Percentiles rank a stretch among this genome's conserved stretches.
These are phyloP conservation scores for Acanthoscelides obtectus DNA, from an alignment of 2,888 invertebrate genomes.

Conservation along the genomic window DNA sequence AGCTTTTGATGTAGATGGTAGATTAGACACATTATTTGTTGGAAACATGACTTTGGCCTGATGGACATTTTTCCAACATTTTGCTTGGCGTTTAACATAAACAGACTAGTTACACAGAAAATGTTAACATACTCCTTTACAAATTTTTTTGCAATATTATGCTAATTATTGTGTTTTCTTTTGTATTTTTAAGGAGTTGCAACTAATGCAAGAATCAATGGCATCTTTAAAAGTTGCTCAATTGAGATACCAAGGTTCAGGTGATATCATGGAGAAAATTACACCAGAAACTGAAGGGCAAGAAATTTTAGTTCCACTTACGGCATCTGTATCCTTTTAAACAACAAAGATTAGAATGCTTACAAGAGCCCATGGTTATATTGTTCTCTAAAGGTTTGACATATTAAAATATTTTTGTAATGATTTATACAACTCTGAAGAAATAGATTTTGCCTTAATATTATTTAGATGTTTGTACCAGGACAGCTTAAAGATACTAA, in stretches of 20 bases:
- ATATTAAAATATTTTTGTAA: too few species aligned
- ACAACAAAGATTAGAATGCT: not conserved
- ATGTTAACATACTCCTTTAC: too few species aligned
- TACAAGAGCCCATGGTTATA: too few species aligned
- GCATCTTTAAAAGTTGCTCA: conserved; percentile 87
- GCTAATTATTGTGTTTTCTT: too few species aligned
- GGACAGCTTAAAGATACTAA: conserved; percentile 80
- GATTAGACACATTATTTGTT: too few species aligned
- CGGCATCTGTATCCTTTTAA: conserved; percentile 70
- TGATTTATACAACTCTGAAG: too few species aligned
- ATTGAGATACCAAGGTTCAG: conserved; percentile 83
- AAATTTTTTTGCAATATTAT: not conserved
- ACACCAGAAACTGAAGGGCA: conserved; percentile 73
- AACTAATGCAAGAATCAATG: conserved; percentile 84
- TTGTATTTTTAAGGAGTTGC: conserved; percentile 68
- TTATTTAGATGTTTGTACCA: conserved; percentile 82
- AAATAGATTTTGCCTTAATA: conserved; percentile 25
- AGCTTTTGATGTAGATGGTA: too few species aligned
- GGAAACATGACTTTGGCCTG: too few species aligned
- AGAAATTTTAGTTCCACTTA: conserved; percentile 87
- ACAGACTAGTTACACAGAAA: too few species aligned
- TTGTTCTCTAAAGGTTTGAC: too few species aligned
- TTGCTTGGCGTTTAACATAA: too few species aligned
- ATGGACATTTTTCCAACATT: too few species aligned
- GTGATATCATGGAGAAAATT: conserved; percentile 77